Conservation (phyloP, 2,797 vertebrate genomes). For the Xyrichtys novacula region DNA sequence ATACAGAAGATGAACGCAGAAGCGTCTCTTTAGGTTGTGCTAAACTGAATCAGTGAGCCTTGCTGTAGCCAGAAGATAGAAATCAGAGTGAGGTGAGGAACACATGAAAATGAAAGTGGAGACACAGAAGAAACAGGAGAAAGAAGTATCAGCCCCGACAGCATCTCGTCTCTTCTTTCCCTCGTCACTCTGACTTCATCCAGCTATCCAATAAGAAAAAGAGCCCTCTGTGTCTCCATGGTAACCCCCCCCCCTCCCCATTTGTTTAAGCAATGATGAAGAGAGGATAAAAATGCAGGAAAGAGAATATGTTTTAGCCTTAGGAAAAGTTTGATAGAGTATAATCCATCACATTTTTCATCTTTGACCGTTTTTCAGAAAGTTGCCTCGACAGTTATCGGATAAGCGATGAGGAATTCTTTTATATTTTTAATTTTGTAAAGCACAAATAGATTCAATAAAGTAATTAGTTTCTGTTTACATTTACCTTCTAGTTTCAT, state of each 20-base stretch:
- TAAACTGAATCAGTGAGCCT: neutral
- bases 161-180: conserved; percentile 67
- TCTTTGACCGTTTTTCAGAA: conserved; percentile 20
- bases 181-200: conserved; percentile 75
- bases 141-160: conserved; percentile 55
- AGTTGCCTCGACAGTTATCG: conserved; percentile 6
- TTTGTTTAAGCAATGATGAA: conserved; percentile 68
- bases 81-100: conserved; percentile 9
- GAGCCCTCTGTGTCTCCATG: conserved; percentile 75
- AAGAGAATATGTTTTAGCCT: conserved; percentile 65
- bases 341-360: conserved; percentile 37
- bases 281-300: conserved; percentile 69
- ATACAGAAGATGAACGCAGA: conserved; percentile 2
- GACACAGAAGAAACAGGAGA: conserved; percentile 61
- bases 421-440: neutral
- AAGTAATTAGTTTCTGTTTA: neutral
- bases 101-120: conserved; percentile 62
- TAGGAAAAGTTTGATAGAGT: conserved; percentile 55
- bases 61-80: conserved; percentile 1
- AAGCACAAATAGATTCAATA: conserved; percentile 9
- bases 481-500: neutral
- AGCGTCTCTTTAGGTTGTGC: conserved; percentile 13
- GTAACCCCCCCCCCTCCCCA: conserved; percentile 56
- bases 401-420: neutral
- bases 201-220: conserved; percentile 71